Evolutionary conservation across 1,140 invertebrate genomes (phyloP), one percentile per base, ranked within the genome.

Genomic region (Oryzaephilus surinamensis): DNA sequence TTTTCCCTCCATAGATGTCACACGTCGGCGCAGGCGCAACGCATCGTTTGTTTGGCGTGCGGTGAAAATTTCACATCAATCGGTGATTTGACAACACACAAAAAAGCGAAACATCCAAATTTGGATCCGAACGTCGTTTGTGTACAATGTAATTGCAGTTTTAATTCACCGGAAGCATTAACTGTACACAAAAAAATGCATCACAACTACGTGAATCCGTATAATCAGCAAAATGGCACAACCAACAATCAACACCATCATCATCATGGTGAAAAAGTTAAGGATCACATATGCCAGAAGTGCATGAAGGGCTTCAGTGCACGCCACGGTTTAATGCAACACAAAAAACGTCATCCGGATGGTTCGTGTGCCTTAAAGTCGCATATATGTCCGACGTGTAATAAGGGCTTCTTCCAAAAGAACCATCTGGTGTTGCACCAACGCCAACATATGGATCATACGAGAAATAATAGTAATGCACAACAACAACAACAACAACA

Each of bases 401-500:
- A 82, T 27, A 89, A 88, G 60, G 81, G 81, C 11, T 90, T 90
- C 72, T 84, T 84, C 66, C 83, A 86, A 58, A 85, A 85, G 62
- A 84, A 84, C 62, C 81, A 85, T 54, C 60, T 87, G 35, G 71
- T 83, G 56, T 61, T 85, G 16, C 85, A 90, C 61, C 79, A 83
- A 55, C 66, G 81, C 11, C 82, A 84, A 48, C 84, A 88, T 58
- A 81, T 85, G 73, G 82, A 86, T 58, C 67, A 20, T 44, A 58
- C 29, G n/a, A n/a, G 46, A 48, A 61, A n/a, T 1, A 24, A 20
- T 20, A 20, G 11, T n/a, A 24, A 24, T 4, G 23, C 11, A 4
- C 8, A 24, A n/a, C 11, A 24, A n/a, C 23, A 24, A 24, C 23
- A 10, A 24, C 23, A 24, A 21, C 20, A 21, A 2, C 20, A 21